Percentiles rank a stretch among this genome's conserved stretches.
Evolutionary conservation across 2,797 vertebrate species (phyloP).

Genomic region (Arctocebus calabarensis): DNA sequence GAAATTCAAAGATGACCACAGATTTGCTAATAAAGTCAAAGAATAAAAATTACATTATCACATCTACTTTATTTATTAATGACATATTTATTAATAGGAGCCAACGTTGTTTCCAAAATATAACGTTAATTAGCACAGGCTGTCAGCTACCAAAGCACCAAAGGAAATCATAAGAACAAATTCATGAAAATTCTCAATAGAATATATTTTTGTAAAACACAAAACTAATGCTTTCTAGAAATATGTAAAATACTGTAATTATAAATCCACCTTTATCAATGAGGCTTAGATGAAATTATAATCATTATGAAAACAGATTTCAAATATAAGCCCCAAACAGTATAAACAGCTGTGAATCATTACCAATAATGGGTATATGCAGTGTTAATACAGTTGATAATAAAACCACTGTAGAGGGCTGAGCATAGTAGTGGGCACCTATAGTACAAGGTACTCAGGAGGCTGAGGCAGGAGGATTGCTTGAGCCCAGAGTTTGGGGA

Average conservation of each 20-base stretch:
- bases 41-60: conserved; percentile 11
- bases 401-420: not conserved
- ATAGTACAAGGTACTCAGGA: not conserved
- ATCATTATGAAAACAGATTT: conserved; percentile 42
- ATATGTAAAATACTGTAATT: not conserved
- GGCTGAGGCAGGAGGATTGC: not conserved
- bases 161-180: conserved; percentile 54
- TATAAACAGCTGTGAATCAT: conserved; percentile 18
- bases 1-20: conserved; percentile 3
- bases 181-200: conserved; percentile 50
- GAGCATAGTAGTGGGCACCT: not conserved
- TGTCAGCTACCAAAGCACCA: conserved; percentile 28
- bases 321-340: conserved; percentile 44
- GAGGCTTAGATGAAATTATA: conserved; percentile 42
- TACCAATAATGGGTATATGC: not conserved
- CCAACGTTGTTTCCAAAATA: too few relatives aligned
- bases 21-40: not conserved
- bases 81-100: too few relatives aligned
- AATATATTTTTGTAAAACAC: conserved; percentile 49
- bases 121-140: conserved; percentile 17
- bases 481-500: not conserved
- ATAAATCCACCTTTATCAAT: conserved; percentile 62
- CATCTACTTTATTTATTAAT: not conserved
- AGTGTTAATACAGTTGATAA: not conserved
- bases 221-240: conserved; percentile 52